A percentile compares a stretch with the other conserved stretches of the same genome.
These are phyloP conservation scores for Tachypleus tridentatus DNA, from an alignment of 1,140 invertebrate species.

Conservation along the genomic window DNA sequence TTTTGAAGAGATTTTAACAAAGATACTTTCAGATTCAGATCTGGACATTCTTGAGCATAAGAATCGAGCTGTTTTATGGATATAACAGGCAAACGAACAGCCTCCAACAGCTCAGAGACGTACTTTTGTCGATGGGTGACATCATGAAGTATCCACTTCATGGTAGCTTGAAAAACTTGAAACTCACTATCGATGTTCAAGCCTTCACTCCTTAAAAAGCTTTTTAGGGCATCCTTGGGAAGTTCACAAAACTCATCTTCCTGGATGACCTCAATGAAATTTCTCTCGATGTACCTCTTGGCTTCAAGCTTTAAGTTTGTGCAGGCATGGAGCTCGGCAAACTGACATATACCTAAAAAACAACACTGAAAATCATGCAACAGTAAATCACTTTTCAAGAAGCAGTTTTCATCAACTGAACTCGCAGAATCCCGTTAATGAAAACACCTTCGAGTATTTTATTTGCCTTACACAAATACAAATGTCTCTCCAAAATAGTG, in stretches of 20 bases:
- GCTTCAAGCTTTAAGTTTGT: conserved; percentile 63
- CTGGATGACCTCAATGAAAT: conserved; percentile 68
- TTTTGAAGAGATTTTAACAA: conserved; percentile 27
- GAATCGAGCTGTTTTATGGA: conserved; percentile 66
- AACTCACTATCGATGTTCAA: conserved; percentile 82
- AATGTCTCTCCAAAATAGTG: no score
- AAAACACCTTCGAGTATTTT: no score
- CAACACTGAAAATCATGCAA: no score
- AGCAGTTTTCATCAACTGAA: no score
- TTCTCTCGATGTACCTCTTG: conserved; percentile 67
- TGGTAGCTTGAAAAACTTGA: conserved; percentile 80
- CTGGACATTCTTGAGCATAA: conserved; percentile 62
- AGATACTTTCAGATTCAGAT: conserved; percentile 50
- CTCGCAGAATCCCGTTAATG: no score
- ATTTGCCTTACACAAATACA: no score
- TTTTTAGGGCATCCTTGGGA: conserved; percentile 62
- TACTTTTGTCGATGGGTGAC: conserved; percentile 60
- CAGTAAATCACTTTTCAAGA: no score
- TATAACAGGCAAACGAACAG: conserved; percentile 72
- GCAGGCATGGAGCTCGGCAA: conserved; percentile 85
- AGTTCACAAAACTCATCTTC: conserved; percentile 79
- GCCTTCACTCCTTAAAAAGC: conserved; percentile 72
- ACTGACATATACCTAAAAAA: conserved; percentile 36
- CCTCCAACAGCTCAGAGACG: conserved; percentile 73
- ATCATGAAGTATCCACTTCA: conserved; percentile 81